A percentile compares a stretch with the other conserved stretches of the same genome.
phyloP scores from a whole-genome alignment of 2,797 vertebrate species.

The Bryconaethiops microstoma region DNA sequence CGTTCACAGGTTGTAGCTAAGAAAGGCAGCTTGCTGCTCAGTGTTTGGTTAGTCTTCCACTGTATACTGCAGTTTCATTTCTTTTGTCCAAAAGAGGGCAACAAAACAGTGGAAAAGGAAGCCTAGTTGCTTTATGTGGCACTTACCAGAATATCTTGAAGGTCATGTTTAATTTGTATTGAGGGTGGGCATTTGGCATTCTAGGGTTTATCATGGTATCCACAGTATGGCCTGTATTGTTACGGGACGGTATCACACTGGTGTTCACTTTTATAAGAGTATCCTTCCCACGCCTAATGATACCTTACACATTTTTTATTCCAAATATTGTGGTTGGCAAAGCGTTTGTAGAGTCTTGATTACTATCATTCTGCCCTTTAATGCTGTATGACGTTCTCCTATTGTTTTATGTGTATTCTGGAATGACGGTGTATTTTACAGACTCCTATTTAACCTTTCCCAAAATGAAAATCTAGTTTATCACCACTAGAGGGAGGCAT shows the following conservation, averaged over 20 bases:
- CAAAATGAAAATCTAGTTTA: neutral
- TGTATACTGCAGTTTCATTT: neutral
- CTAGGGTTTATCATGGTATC: neutral
- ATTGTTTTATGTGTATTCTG: constrained; percentile 1
- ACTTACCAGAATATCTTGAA: neutral
- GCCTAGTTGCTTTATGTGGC: neutral
- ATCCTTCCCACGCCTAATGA: neutral
- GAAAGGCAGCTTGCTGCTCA: neutral
- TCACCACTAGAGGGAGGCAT: constrained; percentile 73
- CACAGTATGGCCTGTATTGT: neutral
- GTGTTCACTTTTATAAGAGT: neutral
- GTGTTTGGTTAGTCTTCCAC: neutral
- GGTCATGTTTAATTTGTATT: neutral
- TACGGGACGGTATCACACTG: neutral
- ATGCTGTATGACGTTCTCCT: neutral
- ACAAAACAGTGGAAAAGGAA: neutral
- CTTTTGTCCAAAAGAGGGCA: neutral
- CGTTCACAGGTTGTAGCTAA: neutral
- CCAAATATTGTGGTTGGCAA: constrained; percentile 24
- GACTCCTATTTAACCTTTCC: neutral
- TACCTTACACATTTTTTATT: neutral
- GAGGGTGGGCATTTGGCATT: neutral
- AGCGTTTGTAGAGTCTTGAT: neutral
- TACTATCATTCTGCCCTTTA: neutral
- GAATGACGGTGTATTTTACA: constrained; percentile 2